These are phyloP conservation scores for Venturia canescens DNA, from an alignment of 1,140 invertebrate genomes.

Conservation along the genomic window DNA sequence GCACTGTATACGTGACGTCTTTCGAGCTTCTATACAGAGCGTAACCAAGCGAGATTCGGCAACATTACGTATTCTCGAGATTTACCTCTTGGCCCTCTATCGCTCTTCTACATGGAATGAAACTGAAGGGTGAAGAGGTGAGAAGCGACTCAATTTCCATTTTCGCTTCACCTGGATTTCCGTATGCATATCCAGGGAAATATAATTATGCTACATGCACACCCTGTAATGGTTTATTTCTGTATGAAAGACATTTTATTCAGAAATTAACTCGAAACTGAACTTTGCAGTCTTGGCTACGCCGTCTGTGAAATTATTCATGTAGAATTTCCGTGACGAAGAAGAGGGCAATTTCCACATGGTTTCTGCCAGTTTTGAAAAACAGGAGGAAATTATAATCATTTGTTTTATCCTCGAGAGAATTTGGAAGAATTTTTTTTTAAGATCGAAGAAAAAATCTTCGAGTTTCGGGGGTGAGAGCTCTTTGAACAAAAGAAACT, in stretches of 20 bases:
- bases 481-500: no score
- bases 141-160: slow-evolving; percentile 35
- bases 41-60: slow-evolving; percentile 6
- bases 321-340: no score
- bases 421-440: no score
- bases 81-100: background rate
- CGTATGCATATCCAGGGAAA: background rate
- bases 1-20: slow-evolving; percentile 13
- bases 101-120: background rate
- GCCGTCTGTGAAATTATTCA: background rate
- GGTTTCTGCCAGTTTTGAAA: no score
- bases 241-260: background rate
- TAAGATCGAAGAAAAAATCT: no score
- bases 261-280: background rate
- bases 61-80: slow-evolving; percentile 35
- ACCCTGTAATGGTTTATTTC: background rate
- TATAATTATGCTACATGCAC: background rate
- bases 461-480: no score
- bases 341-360: no score
- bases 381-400: no score
- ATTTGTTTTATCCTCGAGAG: no score
- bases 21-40: slow-evolving; percentile 7
- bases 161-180: background rate
- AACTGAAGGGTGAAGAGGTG: slow-evolving; percentile 29
- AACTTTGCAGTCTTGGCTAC: background rate